These are phyloP conservation scores for Pygmarrhopalites habei DNA, from an alignment of 1,140 invertebrate species.

Conservation along the genomic window DNA sequence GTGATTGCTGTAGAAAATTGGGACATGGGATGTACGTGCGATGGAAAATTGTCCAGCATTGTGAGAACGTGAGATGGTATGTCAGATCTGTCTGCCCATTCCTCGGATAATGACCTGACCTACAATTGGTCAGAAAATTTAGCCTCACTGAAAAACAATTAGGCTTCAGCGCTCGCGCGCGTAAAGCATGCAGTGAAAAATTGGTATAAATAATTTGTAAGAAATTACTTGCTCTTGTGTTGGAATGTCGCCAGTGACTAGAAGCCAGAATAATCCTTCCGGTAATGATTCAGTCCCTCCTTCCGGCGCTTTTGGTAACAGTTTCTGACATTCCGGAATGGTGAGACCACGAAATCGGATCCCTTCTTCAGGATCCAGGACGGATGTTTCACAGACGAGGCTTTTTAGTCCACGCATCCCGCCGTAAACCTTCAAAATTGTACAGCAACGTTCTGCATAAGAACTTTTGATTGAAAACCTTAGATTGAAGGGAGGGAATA, in stretches of 20 bases:
- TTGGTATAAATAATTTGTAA: not conserved
- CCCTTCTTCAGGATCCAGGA: conserved; percentile 88
- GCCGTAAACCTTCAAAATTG: conserved; percentile 86
- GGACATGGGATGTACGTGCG: conserved; percentile 87
- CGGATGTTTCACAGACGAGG: conserved; percentile 89
- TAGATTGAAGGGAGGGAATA: not conserved
- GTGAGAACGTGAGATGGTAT: conserved; percentile 88
- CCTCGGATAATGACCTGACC: conserved; percentile 72
- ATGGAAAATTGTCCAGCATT: conserved; percentile 90
- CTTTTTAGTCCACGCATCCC: conserved; percentile 95
- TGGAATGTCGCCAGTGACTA: conserved; percentile 87
- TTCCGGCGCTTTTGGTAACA: conserved; percentile 75
- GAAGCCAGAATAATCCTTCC: conserved; percentile 92
- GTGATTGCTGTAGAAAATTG: conserved; percentile 92
- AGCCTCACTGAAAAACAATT: conserved; percentile 5
- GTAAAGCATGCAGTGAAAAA: not conserved
- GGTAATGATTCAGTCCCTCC: conserved; percentile 87
- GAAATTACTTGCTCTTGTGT: conserved; percentile 65
- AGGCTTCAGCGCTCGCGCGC: not conserved
- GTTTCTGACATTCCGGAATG: conserved; percentile 89
- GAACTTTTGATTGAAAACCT: too few species aligned
- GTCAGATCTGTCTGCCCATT: conserved; percentile 83
- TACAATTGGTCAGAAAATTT: too few species aligned
- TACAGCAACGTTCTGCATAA: too few species aligned
- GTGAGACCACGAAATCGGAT: conserved; percentile 91